Evolutionary conservation across 2,113 vertebrate genomes (phyloP).

Genomic region (Oxyura jamaicensis): DNA sequence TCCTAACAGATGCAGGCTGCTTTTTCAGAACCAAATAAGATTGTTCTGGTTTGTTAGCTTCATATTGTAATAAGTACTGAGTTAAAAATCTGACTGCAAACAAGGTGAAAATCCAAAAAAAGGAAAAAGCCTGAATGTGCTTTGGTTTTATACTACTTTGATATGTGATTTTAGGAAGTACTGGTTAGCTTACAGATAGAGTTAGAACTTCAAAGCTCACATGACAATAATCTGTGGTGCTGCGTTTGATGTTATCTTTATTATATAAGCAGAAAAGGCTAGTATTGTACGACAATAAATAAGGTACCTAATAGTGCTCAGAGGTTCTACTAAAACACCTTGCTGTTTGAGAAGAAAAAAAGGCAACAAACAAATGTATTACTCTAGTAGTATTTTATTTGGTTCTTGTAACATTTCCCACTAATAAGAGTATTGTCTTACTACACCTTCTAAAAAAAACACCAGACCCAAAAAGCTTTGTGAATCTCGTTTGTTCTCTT

Average conservation of each 20-base stretch:
- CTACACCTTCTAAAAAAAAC: not conserved
- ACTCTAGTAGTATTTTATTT: not conserved
- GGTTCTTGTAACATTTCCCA: not conserved
- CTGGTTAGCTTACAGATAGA: not conserved
- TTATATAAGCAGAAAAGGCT: not conserved
- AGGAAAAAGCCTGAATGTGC: not conserved
- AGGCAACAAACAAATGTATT: not conserved
- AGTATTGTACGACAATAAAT: not conserved
- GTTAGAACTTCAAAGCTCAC: not conserved
- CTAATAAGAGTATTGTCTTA: not conserved
- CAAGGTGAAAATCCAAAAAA: not conserved
- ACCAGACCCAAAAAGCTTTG: not conserved
- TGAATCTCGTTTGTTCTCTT: not conserved
- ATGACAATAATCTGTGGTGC: accelerated
- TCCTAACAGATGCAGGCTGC: accelerated
- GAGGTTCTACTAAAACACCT: not conserved
- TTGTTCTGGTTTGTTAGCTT: not conserved
- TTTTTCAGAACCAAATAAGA: accelerated
- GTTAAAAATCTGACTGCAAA: not conserved
- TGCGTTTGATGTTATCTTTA: not conserved
- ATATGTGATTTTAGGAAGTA: not conserved
- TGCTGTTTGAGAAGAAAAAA: not conserved
- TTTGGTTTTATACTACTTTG: not conserved
- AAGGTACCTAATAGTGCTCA: not conserved
- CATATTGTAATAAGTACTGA: accelerated